A percentile compares a stretch with the other conserved stretches of the same genome.
These are phyloP conservation scores for Trichonephila clavipes DNA, from an alignment of 1,140 invertebrate species.

Conservation along the genomic window DNA sequence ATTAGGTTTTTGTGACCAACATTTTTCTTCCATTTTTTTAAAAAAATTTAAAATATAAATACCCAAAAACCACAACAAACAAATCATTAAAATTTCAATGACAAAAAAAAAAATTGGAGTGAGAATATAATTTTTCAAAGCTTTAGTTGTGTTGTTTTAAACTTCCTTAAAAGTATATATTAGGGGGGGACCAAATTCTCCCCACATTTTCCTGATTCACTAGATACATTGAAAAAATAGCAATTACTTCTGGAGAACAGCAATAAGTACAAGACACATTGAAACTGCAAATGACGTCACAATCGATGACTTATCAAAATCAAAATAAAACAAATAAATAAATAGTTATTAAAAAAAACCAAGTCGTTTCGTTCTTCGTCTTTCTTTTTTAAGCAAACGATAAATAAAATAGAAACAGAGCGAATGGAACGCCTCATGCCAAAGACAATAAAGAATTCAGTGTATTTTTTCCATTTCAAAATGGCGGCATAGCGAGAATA, in stretches of 20 bases:
- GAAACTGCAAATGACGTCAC: slow-evolving; percentile 10
- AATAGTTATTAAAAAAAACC: neutral
- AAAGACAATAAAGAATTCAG: slow-evolving; percentile 36
- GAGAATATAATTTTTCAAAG: no score
- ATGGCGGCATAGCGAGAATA: neutral
- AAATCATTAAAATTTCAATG: no score
- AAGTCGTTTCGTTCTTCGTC: neutral
- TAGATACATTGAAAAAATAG: no score
- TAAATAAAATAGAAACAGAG: slow-evolving; percentile 2
- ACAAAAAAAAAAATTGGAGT: no score
- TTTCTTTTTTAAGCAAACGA: neutral
- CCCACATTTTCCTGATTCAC: neutral
- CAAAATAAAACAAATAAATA: neutral
- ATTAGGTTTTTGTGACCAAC: no score
- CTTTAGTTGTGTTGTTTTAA: no score
- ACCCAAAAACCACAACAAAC: no score
- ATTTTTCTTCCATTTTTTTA: no score
- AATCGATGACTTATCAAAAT: neutral
- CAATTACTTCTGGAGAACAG: neutral
- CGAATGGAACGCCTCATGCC: neutral
- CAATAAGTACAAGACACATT: neutral
- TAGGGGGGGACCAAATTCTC: no score
- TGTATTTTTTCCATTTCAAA: slow-evolving; percentile 6
- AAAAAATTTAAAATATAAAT: no score
- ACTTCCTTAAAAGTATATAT: no score